These are phyloP conservation scores for Serrognathus titanus DNA, from an alignment of 2,888 invertebrate species.

Conservation along the genomic window DNA sequence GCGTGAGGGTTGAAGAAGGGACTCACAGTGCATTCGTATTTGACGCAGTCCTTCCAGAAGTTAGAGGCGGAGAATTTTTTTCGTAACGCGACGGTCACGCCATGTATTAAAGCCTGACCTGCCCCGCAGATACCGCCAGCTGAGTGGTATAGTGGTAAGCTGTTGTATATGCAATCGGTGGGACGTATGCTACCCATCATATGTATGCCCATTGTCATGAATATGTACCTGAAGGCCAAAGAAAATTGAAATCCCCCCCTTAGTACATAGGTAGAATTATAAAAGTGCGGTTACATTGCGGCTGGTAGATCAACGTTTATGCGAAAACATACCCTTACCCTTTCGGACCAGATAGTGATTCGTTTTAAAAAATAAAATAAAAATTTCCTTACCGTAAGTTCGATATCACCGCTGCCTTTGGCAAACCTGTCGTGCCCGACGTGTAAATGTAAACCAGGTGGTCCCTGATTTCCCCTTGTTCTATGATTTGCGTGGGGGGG, in stretches of 20 bases:
- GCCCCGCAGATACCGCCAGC: slow-evolving; percentile 87
- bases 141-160: slow-evolving; percentile 91
- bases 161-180: slow-evolving; percentile 81
- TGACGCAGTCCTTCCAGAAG: slow-evolving; percentile 92
- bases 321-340: no score
- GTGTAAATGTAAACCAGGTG: slow-evolving; percentile 88
- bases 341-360: no score
- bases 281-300: no score
- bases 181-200: slow-evolving; percentile 63
- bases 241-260: background rate
- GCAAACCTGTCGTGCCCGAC: slow-evolving; percentile 93
- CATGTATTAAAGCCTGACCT: slow-evolving; percentile 72
- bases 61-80: slow-evolving; percentile 91
- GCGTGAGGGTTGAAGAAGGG: background rate
- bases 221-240: slow-evolving; percentile 33
- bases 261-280: no score
- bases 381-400: slow-evolving; percentile 64
- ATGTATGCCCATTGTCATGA: slow-evolving; percentile 64
- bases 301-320: no score
- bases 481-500: slow-evolving; percentile 37
- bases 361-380: no score
- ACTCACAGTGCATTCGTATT: slow-evolving; percentile 83
- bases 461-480: slow-evolving; percentile 51
- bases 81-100: slow-evolving; percentile 76
- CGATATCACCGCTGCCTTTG: slow-evolving; percentile 92